Base-by-base conservation (phyloP, 2,888 invertebrate species). In the Himalopsyche japonica region DNA sequence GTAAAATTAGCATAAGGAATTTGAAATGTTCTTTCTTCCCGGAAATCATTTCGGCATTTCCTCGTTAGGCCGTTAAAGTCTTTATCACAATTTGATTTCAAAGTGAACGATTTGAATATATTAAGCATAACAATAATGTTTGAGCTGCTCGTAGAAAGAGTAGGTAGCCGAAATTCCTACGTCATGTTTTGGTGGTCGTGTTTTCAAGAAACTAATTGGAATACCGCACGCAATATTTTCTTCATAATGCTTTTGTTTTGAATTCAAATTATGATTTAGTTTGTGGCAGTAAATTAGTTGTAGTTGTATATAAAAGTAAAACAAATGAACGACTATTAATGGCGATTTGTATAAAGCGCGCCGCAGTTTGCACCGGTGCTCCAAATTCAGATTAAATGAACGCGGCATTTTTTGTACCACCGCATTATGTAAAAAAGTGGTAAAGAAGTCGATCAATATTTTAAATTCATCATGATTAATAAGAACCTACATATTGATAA, bases 51-150 rank as follows among this genome's bases (percentile, higher is more conserved):
- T 79, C 76, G 34, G 83, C 24, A 76, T 27, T 81, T 80, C 49
- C 80, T 77, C 77, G 83, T 82, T 82, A 81, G 80, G 43, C 76
- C 43, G 37, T 64, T 77, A 79, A 86, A 70, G 84, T 86, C 86
- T 86, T 86, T 84, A 86, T 84, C 84, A 84, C 84, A 86, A 84
- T 86, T 86, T 80, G 86, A 82, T 86, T 84, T 78, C 34, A 79
- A 84, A 85, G 82, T 76, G 79, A 82, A 79, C 84, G 84, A 86
- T 86, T 86, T 84, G 86, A 84, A 86, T 84, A 86, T 70, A 86
- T 86, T 86, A 86, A 27, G 47, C 48, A 76, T 83, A 83, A 83
- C 83, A 83, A 83, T 80, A 80, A 64, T 47, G 80, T 83, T 80
- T 70, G 79, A 83, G 76, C 49, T 80, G 79, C 79, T 76, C 47